Conservation (phyloP, 2,113 vertebrate species). For the Andinoacara biseriatus region DNA sequence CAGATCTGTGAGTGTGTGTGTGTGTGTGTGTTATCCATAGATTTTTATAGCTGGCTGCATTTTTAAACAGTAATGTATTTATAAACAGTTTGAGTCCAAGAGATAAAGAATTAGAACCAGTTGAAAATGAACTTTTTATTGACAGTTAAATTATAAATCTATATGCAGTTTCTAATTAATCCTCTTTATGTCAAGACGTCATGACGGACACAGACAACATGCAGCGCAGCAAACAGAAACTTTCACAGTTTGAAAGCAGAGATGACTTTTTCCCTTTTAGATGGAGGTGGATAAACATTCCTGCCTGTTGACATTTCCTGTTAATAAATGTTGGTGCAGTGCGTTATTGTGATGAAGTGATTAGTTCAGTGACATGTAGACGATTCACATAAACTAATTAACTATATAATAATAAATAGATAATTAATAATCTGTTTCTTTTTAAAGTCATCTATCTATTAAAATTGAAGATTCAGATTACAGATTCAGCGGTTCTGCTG, state of each 20-base stretch:
- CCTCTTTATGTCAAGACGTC: background rate
- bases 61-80: no score
- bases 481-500: background rate
- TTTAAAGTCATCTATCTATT: background rate
- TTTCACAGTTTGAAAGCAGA: background rate
- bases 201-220: background rate
- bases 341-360: background rate
- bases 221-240: background rate
- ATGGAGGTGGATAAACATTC: no score
- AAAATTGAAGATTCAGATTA: background rate
- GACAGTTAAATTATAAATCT: background rate
- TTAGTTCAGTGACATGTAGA: background rate
- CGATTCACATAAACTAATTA: background rate
- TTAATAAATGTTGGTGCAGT: background rate
- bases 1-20: background rate
- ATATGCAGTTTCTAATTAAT: background rate
- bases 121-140: background rate
- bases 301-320: background rate
- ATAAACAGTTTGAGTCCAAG: background rate
- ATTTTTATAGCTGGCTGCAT: no score
- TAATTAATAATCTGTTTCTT: background rate
- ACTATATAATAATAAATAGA: background rate
- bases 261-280: fast-evolving
- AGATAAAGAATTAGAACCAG: background rate
- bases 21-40: background rate